phyloP scores from a whole-genome alignment of 2,888 invertebrate species.

The Slavum lentiscoides region DNA sequence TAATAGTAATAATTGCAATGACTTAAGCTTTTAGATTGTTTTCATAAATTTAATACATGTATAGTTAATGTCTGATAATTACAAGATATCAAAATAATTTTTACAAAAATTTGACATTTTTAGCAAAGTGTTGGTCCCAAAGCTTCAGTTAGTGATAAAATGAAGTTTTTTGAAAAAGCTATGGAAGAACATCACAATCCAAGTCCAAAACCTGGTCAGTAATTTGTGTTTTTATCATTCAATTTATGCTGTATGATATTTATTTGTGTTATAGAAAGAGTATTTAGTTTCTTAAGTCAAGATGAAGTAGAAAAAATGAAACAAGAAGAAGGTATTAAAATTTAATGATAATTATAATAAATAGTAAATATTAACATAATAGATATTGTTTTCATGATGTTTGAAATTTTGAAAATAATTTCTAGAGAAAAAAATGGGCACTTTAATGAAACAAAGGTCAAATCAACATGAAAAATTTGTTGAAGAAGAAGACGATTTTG shows the following conservation, averaged over 20 bases:
- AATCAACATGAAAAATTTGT: constrained; percentile 41
- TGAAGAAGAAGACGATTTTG: constrained; percentile 35
- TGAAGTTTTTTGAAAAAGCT: constrained; percentile 93
- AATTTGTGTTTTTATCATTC: not conserved
- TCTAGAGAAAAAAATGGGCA: constrained; percentile 46
- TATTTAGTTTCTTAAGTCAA: constrained; percentile 89
- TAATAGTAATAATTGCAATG: constrained; percentile 4
- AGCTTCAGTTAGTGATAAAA: constrained; percentile 89
- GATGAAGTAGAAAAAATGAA: constrained; percentile 92
- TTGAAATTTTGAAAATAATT: constrained; percentile 16
- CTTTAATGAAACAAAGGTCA: constrained; percentile 43
- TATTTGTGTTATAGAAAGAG: constrained; percentile 72
- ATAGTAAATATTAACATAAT: too few species aligned
- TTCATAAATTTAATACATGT: constrained; percentile 2
- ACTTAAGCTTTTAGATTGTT: constrained; percentile 35
- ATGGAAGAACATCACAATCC: constrained; percentile 91
- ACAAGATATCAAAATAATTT: constrained; percentile 1
- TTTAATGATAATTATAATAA: too few species aligned
- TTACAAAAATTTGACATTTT: constrained; percentile 9
- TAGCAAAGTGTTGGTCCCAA: constrained; percentile 66
- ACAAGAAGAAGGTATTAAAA: constrained; percentile 76
- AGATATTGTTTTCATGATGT: not conserved
- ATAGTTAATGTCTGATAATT: not conserved
- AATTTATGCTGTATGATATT: constrained; percentile 23
- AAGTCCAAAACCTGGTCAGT: constrained; percentile 77